Conservation (phyloP, 2,113 vertebrate species). For the Actenoides hombroni region DNA sequence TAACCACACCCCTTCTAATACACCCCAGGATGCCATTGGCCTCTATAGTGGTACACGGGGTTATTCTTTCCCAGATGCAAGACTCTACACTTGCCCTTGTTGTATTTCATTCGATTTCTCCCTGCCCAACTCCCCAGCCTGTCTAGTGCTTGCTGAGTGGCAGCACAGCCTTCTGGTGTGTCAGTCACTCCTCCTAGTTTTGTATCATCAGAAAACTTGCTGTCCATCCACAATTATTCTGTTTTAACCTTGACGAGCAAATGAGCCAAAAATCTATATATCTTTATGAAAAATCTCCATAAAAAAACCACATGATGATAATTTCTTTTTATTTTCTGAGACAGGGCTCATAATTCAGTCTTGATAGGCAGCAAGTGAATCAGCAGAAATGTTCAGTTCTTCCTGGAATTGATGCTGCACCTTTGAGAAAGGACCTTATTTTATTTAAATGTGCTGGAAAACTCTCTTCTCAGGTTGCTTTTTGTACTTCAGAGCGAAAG, state of each 20-base stretch:
- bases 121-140: too few relatives aligned
- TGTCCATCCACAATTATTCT: not conserved
- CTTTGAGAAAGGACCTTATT: not conserved
- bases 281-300: not conserved
- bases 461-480: not conserved
- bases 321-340: not conserved
- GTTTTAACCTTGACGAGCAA: not conserved
- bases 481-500: not conserved
- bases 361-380: conserved; percentile 18
- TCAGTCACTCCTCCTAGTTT: too few relatives aligned
- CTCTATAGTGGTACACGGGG: too few relatives aligned
- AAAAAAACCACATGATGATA: not conserved
- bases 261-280: not conserved
- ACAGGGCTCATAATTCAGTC: not conserved
- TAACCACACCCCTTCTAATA: too few relatives aligned
- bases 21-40: too few relatives aligned
- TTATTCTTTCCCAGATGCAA: too few relatives aligned
- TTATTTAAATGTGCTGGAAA: not conserved
- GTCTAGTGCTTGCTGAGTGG: too few relatives aligned
- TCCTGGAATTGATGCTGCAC: not conserved
- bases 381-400: not conserved
- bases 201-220: too few relatives aligned
- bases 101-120: too few relatives aligned
- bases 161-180: too few relatives aligned
- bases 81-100: too few relatives aligned